Percentiles rank a stretch among this genome's conserved stretches.
These are phyloP conservation scores for Gallinago nigripennis DNA, from an alignment of 2,797 vertebrate species.

Conservation along the genomic window DNA sequence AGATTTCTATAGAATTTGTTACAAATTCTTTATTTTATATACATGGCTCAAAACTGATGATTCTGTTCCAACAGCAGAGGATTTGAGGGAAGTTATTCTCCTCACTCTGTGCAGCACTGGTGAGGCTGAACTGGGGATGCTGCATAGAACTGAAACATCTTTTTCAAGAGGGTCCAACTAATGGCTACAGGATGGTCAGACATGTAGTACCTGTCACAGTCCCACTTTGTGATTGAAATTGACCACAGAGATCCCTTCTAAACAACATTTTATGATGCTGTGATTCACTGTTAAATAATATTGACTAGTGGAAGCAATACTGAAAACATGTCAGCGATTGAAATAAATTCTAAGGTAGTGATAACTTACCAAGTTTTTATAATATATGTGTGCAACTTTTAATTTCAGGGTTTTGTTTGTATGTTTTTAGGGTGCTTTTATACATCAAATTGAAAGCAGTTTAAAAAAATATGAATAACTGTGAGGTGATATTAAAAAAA, in stretches of 20 bases:
- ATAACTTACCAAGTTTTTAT: not conserved
- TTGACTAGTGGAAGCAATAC: not conserved
- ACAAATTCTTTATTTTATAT: not conserved
- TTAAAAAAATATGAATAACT: not conserved
- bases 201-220: not conserved
- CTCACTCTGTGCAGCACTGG: accelerated
- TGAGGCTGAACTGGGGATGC: not conserved
- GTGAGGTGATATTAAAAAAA: not conserved
- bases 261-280: not conserved
- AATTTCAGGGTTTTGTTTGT: not conserved
- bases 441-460: not conserved
- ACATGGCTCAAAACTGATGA: not conserved
- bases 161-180: not conserved
- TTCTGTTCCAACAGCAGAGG: not conserved
- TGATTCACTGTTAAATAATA: not conserved
- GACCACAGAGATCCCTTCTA: not conserved
- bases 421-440: not conserved
- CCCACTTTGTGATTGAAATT: accelerated
- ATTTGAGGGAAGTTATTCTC: not conserved
- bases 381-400: not conserved
- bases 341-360: not conserved
- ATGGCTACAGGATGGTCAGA: not conserved
- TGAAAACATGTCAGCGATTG: not conserved
- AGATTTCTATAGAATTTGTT: not conserved
- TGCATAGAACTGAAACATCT: not conserved